Evolutionary conservation across 2,888 invertebrate species (phyloP).

Genomic region (Tipula vernalis): DNA sequence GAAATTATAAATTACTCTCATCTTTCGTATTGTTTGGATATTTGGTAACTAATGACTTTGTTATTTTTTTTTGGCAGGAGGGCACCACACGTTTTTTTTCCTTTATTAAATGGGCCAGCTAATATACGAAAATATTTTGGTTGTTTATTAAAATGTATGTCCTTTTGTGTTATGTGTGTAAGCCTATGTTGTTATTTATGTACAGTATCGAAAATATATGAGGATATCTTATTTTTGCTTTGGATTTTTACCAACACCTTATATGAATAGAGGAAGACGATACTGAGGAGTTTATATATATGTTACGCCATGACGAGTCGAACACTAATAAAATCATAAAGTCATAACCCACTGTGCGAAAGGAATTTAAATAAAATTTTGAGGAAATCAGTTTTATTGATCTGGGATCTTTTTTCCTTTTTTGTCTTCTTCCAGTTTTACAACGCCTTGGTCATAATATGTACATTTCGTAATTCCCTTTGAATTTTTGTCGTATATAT

Average conservation of each 20-base stretch:
- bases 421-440: not conserved
- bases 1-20: not conserved
- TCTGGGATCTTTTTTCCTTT: not conserved
- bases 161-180: not conserved
- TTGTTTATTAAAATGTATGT: not conserved
- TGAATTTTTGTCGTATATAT: not conserved
- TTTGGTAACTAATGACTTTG: not conserved
- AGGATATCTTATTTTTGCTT: not conserved
- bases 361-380: not conserved
- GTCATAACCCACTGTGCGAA: not conserved
- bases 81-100: not conserved
- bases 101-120: not conserved
- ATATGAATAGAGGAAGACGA: too few relatives aligned
- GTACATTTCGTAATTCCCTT: not conserved
- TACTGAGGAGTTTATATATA: too few relatives aligned
- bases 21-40: not conserved
- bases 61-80: conserved; percentile 1
- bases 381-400: not conserved
- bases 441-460: too few relatives aligned
- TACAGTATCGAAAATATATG: not conserved
- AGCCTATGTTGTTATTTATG: too few relatives aligned
- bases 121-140: not conserved
- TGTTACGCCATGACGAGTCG: too few relatives aligned
- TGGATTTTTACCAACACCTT: too few relatives aligned
- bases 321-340: not conserved